Evolutionary conservation across 2,888 invertebrate species (phyloP).

Genomic region (Zonitis immaculata): DNA sequence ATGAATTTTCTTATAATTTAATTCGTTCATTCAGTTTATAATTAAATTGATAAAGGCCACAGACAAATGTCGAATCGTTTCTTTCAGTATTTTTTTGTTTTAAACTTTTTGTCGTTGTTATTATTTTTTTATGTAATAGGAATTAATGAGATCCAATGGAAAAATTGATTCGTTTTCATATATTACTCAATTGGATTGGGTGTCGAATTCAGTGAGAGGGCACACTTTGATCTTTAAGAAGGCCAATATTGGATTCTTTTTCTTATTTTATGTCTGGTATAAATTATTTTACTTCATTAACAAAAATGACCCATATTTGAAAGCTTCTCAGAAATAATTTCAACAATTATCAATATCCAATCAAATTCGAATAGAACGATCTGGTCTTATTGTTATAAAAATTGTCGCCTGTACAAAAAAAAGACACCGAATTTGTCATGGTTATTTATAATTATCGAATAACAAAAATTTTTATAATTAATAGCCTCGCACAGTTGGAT

Average conservation of each 20-base stretch:
- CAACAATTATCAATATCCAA: too few species aligned
- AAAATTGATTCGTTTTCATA: not conserved
- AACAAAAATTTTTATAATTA: too few species aligned
- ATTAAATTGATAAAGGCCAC: not conserved
- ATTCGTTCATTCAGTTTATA: not conserved
- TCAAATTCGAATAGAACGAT: too few species aligned
- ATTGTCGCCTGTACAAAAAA: too few species aligned
- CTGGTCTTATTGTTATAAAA: constrained; percentile 14
- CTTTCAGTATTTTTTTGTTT: too few species aligned
- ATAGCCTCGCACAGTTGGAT: too few species aligned
- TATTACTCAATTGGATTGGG: not conserved
- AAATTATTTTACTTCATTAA: constrained; percentile 20
- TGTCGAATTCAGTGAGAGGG: constrained; percentile 1
- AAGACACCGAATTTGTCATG: too few species aligned
- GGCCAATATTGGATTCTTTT: constrained; percentile 26
- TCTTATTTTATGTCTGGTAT: constrained; percentile 29
- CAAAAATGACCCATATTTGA: constrained; percentile 29
- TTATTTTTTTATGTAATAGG: not conserved
- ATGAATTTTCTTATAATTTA: not conserved
- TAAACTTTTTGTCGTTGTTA: too few species aligned
- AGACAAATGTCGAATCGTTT: not conserved
- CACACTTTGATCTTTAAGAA: constrained; percentile 29
- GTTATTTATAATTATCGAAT: too few species aligned
- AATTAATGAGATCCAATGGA: not conserved
- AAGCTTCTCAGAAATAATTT: too few species aligned